Evolutionary conservation across 2,888 invertebrate species (phyloP).

Genomic region (Crematogaster levior): DNA sequence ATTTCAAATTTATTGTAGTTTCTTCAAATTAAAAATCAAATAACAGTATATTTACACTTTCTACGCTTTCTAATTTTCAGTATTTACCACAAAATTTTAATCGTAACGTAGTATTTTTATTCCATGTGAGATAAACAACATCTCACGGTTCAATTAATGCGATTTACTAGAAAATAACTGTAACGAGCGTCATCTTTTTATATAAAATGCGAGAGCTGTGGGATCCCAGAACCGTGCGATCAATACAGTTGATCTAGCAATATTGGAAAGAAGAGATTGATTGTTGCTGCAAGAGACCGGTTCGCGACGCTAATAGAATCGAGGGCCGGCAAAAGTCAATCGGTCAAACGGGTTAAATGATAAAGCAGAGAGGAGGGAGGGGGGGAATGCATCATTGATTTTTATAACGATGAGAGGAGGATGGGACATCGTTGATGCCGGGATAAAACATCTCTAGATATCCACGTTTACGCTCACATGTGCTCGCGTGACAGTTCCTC

Average conservation of each 20-base stretch:
- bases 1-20: neutral
- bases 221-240: constrained; percentile 52
- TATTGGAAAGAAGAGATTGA: constrained; percentile 48
- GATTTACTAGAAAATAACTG: constrained; percentile 4
- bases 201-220: constrained; percentile 36
- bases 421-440: neutral
- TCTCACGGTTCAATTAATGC: neutral
- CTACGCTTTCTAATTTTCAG: neutral
- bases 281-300: constrained; percentile 57
- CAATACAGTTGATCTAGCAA: constrained; percentile 47
- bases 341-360: constrained; percentile 69
- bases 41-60: neutral
- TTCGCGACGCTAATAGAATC: constrained; percentile 74
- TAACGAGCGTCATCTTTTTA: neutral
- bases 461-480: constrained; percentile 20
- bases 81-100: neutral
- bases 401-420: constrained; percentile 60
- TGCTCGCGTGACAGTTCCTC: constrained; percentile 2
- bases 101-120: neutral
- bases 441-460: neutral
- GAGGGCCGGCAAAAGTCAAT: constrained; percentile 75
- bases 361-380: constrained; percentile 62
- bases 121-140: neutral
- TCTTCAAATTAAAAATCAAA: neutral
- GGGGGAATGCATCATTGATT: constrained; percentile 62